A percentile compares a stretch with the other conserved stretches of the same genome.
Evolutionary conservation across 1,140 invertebrate genomes (phyloP).

Genomic region (Agrilus planipennis): DNA sequence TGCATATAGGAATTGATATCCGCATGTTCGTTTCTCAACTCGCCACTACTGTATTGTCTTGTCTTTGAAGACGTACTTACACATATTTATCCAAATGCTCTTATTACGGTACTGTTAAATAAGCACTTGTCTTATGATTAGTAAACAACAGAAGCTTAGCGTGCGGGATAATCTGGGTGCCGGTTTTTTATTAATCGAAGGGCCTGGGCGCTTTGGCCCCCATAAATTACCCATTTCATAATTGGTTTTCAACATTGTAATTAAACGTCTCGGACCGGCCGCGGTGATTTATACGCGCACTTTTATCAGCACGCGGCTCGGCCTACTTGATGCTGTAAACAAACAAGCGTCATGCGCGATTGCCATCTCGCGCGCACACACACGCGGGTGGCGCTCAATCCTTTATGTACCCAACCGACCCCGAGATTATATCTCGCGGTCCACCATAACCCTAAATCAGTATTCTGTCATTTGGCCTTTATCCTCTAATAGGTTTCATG

Average conservation of each 20-base stretch:
- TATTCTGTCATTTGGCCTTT: too few relatives aligned
- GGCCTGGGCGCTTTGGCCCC: slow-evolving; percentile 4
- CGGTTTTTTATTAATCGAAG: slow-evolving; percentile 10
- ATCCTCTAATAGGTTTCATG: too few relatives aligned
- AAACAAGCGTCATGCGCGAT: slow-evolving; percentile 22
- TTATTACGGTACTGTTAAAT: too few relatives aligned
- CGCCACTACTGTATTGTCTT: too few relatives aligned
- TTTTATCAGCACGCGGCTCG: slow-evolving; percentile 1
- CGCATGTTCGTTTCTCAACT: too few relatives aligned
- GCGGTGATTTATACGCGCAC: slow-evolving; percentile 15
- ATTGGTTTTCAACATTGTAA: slow-evolving; percentile 26
- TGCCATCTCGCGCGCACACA: slow-evolving; percentile 15
- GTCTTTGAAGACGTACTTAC: too few relatives aligned
- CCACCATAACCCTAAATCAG: too few relatives aligned
- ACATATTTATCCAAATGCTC: too few relatives aligned
- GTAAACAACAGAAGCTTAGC: slow-evolving; percentile 9
- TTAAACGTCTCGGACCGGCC: slow-evolving; percentile 18
- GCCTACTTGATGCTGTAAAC: slow-evolving; percentile 10
- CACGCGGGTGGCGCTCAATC: slow-evolving; percentile 9
- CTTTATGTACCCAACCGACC: too few relatives aligned
- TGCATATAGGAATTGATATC: too few relatives aligned
- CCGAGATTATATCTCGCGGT: too few relatives aligned
- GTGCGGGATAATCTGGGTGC: slow-evolving; percentile 2
- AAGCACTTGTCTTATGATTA: too few relatives aligned
- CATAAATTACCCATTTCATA: slow-evolving; percentile 24